A percentile compares a stretch with the other conserved stretches of the same genome.
phyloP scores from a whole-genome alignment of 2,113 vertebrate species.

The Corydoras maculifer region DNA sequence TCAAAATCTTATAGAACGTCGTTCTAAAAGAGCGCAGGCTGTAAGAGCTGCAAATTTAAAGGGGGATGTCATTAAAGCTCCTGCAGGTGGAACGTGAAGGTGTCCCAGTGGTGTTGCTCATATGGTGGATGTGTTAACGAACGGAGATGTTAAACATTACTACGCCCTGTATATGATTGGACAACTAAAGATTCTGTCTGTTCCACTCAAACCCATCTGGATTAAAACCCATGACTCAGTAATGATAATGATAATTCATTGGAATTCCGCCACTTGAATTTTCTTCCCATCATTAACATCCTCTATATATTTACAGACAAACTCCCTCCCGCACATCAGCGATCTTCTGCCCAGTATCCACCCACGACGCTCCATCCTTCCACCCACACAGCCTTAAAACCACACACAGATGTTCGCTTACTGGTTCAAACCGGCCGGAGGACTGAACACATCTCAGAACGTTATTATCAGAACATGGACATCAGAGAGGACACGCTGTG shows the following conservation, averaged over 20 bases:
- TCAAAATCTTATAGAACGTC: too few relatives aligned
- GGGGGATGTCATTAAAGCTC: too few relatives aligned
- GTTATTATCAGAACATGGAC: neutral
- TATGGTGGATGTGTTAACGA: too few relatives aligned
- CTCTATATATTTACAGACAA: neutral
- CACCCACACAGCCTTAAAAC: constrained; percentile 19
- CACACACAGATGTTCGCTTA: constrained; percentile 20
- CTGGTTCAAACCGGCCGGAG: constrained; percentile 17
- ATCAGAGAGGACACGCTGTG: neutral
- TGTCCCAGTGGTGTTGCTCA: too few relatives aligned
- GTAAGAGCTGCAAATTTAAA: too few relatives aligned
- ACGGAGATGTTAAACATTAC: too few relatives aligned
- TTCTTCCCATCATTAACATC: neutral
- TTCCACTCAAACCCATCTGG: neutral
- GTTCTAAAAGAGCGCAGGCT: too few relatives aligned
- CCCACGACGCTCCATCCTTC: constrained; percentile 5
- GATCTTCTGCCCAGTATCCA: constrained; percentile 20
- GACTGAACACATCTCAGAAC: neutral
- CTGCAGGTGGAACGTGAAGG: too few relatives aligned
- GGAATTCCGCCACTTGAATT: neutral
- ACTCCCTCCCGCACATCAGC: neutral
- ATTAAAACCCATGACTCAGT: neutral
- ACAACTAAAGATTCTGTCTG: too few relatives aligned
- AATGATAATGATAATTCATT: neutral
- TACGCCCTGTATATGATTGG: too few relatives aligned